Evolutionary conservation across 2,888 invertebrate genomes (phyloP).

Genomic region (Mystacides longicornis): DNA sequence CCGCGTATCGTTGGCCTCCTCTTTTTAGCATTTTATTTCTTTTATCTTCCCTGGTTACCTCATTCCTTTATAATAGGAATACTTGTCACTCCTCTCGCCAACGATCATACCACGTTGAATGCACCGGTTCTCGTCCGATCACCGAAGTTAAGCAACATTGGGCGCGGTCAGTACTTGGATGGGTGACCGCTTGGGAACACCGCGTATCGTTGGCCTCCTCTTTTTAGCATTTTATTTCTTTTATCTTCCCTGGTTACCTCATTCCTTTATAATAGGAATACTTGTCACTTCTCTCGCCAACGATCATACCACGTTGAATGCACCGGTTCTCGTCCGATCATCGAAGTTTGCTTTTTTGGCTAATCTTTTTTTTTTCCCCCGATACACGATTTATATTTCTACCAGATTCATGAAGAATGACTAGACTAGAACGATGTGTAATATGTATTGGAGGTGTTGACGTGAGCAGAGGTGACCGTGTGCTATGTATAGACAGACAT

Average conservation of each 20-base stretch:
- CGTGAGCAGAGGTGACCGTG: too few species aligned
- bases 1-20: conserved; percentile 33
- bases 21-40: too few species aligned
- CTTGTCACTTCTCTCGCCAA: conserved; percentile 28
- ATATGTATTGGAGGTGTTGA: too few species aligned
- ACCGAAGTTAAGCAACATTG: conserved; percentile 44
- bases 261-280: not conserved
- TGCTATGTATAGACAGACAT: too few species aligned
- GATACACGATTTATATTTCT: not conserved
- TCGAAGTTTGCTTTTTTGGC: conserved; percentile 37
- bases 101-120: conserved; percentile 36
- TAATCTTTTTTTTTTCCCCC: not conserved
- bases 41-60: too few species aligned
- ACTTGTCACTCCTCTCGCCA: conserved; percentile 22
- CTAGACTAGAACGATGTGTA: too few species aligned
- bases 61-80: too few species aligned
- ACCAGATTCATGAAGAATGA: not conserved
- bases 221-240: too few species aligned
- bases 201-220: conserved; percentile 35
- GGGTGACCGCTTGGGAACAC: conserved; percentile 39
- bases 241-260: not conserved
- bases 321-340: conserved; percentile 45
- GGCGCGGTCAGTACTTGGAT: conserved; percentile 40
- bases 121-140: conserved; percentile 45
- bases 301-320: conserved; percentile 40